phyloP scores from a whole-genome alignment of 2,888 invertebrate species.

The Clostera curtula region DNA sequence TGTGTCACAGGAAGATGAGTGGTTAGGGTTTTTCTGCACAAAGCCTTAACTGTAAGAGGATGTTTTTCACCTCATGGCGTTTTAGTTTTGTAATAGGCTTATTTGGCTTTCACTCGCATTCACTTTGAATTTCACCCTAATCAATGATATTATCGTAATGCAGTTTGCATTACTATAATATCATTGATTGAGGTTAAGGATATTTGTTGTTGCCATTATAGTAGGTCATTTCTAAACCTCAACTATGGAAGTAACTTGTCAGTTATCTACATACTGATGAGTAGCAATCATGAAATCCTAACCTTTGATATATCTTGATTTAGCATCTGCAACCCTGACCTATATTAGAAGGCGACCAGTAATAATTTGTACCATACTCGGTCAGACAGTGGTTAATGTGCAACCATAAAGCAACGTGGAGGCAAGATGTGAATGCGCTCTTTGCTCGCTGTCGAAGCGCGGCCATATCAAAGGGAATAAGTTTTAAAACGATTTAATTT shows the following conservation, averaged over 20 bases:
- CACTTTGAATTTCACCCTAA: too few relatives aligned
- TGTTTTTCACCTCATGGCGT: too few relatives aligned
- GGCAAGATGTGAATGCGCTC: constrained; percentile 33
- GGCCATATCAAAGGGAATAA: constrained; percentile 52
- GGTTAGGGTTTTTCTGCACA: too few relatives aligned
- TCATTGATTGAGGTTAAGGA: too few relatives aligned
- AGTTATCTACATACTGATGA: neutral
- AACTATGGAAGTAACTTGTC: too few relatives aligned
- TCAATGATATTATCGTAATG: too few relatives aligned
- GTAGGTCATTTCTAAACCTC: too few relatives aligned
- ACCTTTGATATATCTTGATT: constrained; percentile 47
- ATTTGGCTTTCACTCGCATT: too few relatives aligned
- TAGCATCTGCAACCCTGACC: constrained; percentile 46
- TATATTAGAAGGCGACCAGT: constrained; percentile 50
- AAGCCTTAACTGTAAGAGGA: too few relatives aligned
- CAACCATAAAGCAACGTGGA: constrained; percentile 36
- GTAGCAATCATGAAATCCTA: constrained; percentile 13
- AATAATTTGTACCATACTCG: constrained; percentile 49
- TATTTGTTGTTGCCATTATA: too few relatives aligned
- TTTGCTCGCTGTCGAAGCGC: constrained; percentile 49
- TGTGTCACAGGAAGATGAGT: constrained; percentile 2
- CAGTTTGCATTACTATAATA: too few relatives aligned
- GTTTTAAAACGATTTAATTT: constrained; percentile 35
- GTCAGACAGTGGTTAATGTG: constrained; percentile 44
- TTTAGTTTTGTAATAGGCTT: too few relatives aligned